phyloP scores from a whole-genome alignment of 2,888 invertebrate genomes.

The Noctua fimbriata region DNA sequence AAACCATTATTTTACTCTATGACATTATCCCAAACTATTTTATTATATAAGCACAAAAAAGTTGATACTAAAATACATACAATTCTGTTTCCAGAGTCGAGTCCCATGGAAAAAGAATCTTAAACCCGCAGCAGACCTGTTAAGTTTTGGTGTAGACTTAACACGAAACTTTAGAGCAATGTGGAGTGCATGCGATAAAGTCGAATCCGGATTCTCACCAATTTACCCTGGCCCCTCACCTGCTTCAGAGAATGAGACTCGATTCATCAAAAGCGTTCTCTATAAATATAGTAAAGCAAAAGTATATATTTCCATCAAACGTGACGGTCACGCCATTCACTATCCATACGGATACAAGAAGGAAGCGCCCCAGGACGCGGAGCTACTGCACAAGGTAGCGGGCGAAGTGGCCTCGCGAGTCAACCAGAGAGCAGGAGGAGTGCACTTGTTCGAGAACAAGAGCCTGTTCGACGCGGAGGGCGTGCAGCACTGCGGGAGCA shows the following conservation, averaged over 20 bases:
- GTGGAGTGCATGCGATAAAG: conserved; percentile 75
- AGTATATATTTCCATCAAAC: conserved; percentile 93
- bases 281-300: conserved; percentile 86
- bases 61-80: neutral
- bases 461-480: conserved; percentile 78
- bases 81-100: conserved; percentile 60
- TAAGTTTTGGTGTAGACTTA: conserved; percentile 81
- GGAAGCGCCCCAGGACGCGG: conserved; percentile 45
- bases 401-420: conserved; percentile 76
- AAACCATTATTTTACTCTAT: neutral
- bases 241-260: conserved; percentile 92
- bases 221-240: conserved; percentile 90
- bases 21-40: neutral
- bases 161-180: conserved; percentile 82
- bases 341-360: conserved; percentile 91
- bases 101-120: conserved; percentile 82
- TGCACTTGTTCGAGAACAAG: conserved; percentile 78
- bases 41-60: neutral
- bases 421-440: conserved; percentile 77
- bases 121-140: conserved; percentile 64
- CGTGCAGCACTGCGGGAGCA: conserved; percentile 80
- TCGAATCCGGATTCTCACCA: conserved; percentile 73
- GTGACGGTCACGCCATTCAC: conserved; percentile 92
- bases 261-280: conserved; percentile 90
- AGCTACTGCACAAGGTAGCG: conserved; percentile 70